Evolutionary conservation across 2,797 vertebrate species (phyloP).

Genomic region (Parambassis ranga): DNA sequence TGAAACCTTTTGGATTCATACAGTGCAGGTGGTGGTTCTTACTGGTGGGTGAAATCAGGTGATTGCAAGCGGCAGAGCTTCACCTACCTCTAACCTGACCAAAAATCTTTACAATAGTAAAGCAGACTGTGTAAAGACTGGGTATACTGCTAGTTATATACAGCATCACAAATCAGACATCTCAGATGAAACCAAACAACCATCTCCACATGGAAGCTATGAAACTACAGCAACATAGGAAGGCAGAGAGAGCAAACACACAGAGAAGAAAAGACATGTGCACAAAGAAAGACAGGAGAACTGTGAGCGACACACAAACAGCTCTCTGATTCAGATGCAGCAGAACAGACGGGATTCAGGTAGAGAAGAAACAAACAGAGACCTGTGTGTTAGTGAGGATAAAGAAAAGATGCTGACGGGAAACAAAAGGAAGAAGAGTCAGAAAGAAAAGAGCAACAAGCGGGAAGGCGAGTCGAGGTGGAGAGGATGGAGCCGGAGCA

Average conservation of each 20-base stretch:
- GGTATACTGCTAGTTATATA: neutral
- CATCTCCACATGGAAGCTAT: neutral
- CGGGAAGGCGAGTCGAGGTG: neutral
- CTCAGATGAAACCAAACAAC: neutral
- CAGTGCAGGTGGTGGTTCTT: no score
- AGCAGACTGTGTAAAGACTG: no score
- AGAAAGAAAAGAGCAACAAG: neutral
- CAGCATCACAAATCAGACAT: neutral
- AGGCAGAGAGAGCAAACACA: neutral
- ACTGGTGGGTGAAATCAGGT: no score
- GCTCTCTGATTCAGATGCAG: neutral
- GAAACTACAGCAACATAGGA: neutral
- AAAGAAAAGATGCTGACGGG: neutral
- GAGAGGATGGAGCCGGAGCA: neutral
- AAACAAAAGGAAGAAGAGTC: neutral
- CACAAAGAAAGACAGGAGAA: neutral
- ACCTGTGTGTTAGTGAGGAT: neutral
- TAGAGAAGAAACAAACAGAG: neutral
- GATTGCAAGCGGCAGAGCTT: no score
- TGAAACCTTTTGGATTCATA: no score
- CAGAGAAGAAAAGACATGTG: neutral
- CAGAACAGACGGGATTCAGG: neutral
- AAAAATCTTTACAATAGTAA: no score
- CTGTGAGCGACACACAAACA: neutral
- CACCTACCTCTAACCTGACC: no score